phyloP scores from a whole-genome alignment of 2,113 vertebrate species.

The Corydoras maculifer region DNA sequence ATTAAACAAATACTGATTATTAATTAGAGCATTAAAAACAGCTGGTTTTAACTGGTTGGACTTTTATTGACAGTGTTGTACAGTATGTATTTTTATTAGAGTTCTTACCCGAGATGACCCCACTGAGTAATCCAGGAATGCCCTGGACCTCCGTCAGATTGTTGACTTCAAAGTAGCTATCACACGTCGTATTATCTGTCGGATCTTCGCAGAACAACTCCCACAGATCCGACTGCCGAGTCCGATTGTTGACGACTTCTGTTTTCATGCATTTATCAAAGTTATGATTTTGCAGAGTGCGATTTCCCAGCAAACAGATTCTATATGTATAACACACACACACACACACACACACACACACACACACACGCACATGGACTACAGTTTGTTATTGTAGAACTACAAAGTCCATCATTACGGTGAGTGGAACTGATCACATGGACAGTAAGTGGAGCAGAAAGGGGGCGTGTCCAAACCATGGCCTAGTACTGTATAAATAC shows the following conservation, averaged over 20 bases:
- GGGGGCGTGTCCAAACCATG: neutral
- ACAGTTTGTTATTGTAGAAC: too few relatives aligned
- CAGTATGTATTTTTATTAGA: neutral
- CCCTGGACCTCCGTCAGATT: slow-evolving; percentile 78
- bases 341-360: neutral
- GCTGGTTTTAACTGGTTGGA: too few relatives aligned
- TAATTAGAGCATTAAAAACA: too few relatives aligned
- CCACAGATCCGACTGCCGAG: slow-evolving; percentile 65
- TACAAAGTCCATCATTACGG: too few relatives aligned
- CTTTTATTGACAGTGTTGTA: too few relatives aligned
- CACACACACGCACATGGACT: too few relatives aligned
- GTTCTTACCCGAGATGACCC: slow-evolving; percentile 68
- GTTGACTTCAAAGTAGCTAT: slow-evolving; percentile 77
- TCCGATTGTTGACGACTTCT: slow-evolving; percentile 53
- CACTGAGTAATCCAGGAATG: slow-evolving; percentile 79
- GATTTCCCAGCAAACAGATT: slow-evolving; percentile 86
- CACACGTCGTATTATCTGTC: slow-evolving; percentile 63
- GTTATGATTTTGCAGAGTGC: slow-evolving; percentile 62
- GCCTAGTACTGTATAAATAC: neutral
- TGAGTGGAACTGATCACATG: too few relatives aligned
- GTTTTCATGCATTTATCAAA: slow-evolving; percentile 75
- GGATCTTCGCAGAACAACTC: slow-evolving; percentile 68
- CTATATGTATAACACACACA: slow-evolving; percentile 49
- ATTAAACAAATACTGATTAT: too few relatives aligned
- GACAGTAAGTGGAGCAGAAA: too few relatives aligned